Percentiles rank a stretch among this genome's conserved stretches.
phyloP scores from a whole-genome alignment of 2,113 vertebrate species.

The Halcyon senegalensis region DNA sequence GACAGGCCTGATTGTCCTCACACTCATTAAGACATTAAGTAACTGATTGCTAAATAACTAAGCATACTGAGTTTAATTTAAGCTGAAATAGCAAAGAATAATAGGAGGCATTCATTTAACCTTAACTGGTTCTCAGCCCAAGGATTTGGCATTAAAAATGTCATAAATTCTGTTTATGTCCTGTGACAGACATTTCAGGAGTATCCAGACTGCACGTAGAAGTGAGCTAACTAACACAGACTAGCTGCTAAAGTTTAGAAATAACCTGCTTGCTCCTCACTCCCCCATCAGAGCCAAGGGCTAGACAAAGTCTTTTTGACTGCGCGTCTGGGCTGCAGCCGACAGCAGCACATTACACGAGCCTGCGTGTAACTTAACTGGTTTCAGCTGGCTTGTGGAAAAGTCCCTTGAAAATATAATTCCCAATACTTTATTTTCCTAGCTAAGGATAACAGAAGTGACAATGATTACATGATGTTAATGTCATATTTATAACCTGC shows the following conservation, averaged over 20 bases:
- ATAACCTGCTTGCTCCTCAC: slow-evolving; percentile 28
- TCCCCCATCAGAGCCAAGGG: background rate
- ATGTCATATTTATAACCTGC: slow-evolving; percentile 4
- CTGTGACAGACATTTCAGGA: slow-evolving; percentile 26
- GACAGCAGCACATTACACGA: background rate
- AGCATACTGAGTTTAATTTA: background rate
- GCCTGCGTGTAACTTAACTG: background rate
- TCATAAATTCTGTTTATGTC: slow-evolving; percentile 9
- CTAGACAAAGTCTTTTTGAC: slow-evolving; percentile 46
- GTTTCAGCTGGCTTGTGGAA: slow-evolving; percentile 4
- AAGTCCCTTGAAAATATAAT: background rate
- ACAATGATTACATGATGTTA: background rate
- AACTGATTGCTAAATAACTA: background rate
- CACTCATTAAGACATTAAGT: background rate
- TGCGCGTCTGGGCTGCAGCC: background rate
- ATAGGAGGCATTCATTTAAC: slow-evolving; percentile 30
- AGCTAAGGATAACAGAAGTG: background rate
- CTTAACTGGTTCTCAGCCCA: background rate
- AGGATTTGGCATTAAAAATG: background rate
- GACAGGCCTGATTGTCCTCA: background rate
- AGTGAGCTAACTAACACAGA: background rate
- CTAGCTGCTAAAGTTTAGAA: slow-evolving; percentile 14
- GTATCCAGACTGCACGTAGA: background rate
- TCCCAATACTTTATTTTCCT: background rate
- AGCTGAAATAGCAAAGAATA: background rate